These are phyloP conservation scores for Cephus cinctus DNA, from an alignment of 1,140 invertebrate species.

Conservation along the genomic window DNA sequence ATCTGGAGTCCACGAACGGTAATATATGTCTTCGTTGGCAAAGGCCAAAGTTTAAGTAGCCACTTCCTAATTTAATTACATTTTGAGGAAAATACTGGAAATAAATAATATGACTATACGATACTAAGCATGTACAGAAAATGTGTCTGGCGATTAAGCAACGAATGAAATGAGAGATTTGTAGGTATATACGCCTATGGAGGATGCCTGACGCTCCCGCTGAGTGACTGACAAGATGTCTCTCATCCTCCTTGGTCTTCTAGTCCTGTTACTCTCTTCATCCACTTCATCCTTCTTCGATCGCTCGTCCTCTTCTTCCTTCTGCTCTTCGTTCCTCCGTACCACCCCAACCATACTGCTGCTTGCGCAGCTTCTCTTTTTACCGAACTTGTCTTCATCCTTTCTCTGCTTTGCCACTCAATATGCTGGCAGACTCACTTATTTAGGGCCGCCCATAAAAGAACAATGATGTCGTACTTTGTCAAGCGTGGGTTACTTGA, in stretches of 20 bases:
- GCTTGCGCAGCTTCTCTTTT: conserved; percentile 29
- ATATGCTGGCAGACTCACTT: conserved; percentile 39
- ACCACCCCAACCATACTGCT: no score
- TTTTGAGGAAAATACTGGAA: no score
- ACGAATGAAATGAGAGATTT: no score
- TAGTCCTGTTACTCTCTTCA: background rate
- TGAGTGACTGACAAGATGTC: conserved; percentile 37
- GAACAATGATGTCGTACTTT: conserved; percentile 50
- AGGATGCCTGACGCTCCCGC: conserved; percentile 20
- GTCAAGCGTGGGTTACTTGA: conserved; percentile 42
- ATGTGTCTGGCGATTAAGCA: no score
- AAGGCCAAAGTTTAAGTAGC: no score
- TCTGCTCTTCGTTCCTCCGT: background rate
- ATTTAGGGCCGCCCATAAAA: conserved; percentile 43
- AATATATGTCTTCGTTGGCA: no score
- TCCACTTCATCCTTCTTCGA: conserved; percentile 3
- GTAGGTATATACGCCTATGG: conserved; percentile 12
- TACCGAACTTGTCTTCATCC: conserved; percentile 34
- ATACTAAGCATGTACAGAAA: no score
- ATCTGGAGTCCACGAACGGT: no score
- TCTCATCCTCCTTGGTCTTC: conserved; percentile 19
- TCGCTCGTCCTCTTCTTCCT: conserved; percentile 10
- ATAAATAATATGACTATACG: no score
- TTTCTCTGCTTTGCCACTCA: conserved; percentile 35
- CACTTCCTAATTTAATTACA: no score